Conservation (phyloP, 2,113 vertebrate genomes). For the Cygnus atratus region DNA sequence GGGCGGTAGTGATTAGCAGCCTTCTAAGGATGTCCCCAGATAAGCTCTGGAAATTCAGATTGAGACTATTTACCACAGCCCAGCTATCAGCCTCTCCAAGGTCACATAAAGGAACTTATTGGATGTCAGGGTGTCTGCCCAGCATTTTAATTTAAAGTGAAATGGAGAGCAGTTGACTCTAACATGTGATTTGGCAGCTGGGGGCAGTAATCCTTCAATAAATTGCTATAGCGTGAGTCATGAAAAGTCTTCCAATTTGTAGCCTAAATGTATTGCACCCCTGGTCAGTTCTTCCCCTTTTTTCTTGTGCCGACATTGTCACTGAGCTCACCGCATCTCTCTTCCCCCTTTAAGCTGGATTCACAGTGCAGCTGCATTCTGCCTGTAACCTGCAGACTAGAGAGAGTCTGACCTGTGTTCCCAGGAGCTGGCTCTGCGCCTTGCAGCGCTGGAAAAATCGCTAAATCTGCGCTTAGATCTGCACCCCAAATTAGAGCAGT, state of each 20-base stretch:
- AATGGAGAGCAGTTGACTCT: constrained; percentile 15
- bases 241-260: neutral
- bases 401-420: neutral
- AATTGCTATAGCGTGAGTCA: constrained; percentile 34
- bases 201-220: constrained; percentile 14
- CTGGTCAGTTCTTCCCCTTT: neutral
- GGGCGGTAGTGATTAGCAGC: neutral
- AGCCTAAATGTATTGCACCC: neutral
- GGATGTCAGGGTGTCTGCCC: neutral
- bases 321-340: accelerated
- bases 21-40: neutral
- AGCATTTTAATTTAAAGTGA: neutral
- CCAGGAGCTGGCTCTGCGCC: neutral
- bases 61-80: neutral
- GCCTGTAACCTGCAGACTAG: neutral
- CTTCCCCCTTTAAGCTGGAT: neutral
- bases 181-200: constrained; percentile 48
- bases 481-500: neutral
- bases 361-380: neutral
- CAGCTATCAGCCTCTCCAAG: neutral
- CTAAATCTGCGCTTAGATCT: neutral
- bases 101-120: constrained; percentile 15
- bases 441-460: neutral
- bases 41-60: constrained; percentile 23
- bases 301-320: neutral